phyloP scores from a whole-genome alignment of 2,797 vertebrate species.

The Pterois miles region DNA sequence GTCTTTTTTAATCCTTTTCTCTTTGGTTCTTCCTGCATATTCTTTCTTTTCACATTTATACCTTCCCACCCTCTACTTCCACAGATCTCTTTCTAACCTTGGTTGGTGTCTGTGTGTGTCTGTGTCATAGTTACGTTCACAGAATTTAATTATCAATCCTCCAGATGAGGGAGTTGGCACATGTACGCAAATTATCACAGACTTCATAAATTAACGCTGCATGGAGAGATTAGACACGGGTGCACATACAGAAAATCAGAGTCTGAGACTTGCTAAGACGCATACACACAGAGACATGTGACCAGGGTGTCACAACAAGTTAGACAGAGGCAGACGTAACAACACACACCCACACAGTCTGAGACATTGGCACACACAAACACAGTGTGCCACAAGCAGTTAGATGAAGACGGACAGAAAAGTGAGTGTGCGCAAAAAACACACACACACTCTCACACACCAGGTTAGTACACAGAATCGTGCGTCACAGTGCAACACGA shows the following conservation, averaged over 20 bases:
- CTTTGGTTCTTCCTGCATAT: neutral
- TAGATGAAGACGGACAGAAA: neutral
- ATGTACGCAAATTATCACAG: constrained; percentile 20
- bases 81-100: constrained; percentile 10
- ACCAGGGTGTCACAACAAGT: constrained; percentile 25
- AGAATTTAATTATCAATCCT: constrained; percentile 45
- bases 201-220: constrained; percentile 19
- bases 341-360: constrained; percentile 19
- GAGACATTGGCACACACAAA: neutral
- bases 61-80: neutral
- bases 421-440: neutral
- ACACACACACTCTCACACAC: neutral
- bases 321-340: constrained; percentile 14
- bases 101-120: neutral
- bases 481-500: neutral
- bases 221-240: neutral
- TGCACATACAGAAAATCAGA: neutral
- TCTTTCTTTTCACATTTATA: neutral
- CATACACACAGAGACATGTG: neutral
- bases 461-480: neutral
- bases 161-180: constrained; percentile 27
- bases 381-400: constrained; percentile 14
- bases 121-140: constrained; percentile 15
- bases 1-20: neutral
- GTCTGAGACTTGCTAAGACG: neutral